Conservation (phyloP, 2,113 vertebrate species). For the Anoplopoma fimbria region DNA sequence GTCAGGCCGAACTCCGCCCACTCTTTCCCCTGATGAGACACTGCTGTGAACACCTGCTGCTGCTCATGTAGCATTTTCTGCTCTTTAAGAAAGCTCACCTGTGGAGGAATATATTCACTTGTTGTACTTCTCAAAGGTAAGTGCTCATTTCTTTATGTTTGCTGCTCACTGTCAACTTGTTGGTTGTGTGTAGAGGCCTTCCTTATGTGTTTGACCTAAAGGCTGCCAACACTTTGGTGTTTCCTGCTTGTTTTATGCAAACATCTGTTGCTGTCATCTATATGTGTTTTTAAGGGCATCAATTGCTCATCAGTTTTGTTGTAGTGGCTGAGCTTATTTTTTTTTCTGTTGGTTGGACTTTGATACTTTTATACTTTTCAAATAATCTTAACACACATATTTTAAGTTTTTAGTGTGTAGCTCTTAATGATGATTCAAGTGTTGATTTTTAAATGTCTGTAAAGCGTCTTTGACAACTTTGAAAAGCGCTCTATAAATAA, state of each 20-base stretch:
- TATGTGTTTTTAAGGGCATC: not conserved
- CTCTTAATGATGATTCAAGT: no score
- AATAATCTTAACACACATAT: not conserved
- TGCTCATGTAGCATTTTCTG: not conserved
- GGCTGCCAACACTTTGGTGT: not conserved
- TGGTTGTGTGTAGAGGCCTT: not conserved
- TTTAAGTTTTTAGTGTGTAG: no score
- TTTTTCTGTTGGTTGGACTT: not conserved
- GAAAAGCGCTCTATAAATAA: no score
- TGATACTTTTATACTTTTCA: not conserved
- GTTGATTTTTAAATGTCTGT: no score
- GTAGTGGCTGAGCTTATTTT: not conserved
- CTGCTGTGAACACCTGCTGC: conserved; percentile 1
- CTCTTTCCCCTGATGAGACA: no score
- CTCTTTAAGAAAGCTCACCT: not conserved
- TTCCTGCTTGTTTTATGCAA: not conserved
- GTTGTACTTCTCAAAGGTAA: not conserved
- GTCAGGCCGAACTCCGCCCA: no score
- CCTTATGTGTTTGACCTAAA: not conserved
- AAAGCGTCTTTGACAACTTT: no score
- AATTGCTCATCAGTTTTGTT: not conserved
- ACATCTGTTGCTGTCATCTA: not conserved
- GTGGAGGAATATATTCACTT: not conserved
- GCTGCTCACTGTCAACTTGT: not conserved
- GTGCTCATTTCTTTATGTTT: not conserved